phyloP scores from a whole-genome alignment of 2,113 vertebrate species.

The Lampris megalopsis region DNA sequence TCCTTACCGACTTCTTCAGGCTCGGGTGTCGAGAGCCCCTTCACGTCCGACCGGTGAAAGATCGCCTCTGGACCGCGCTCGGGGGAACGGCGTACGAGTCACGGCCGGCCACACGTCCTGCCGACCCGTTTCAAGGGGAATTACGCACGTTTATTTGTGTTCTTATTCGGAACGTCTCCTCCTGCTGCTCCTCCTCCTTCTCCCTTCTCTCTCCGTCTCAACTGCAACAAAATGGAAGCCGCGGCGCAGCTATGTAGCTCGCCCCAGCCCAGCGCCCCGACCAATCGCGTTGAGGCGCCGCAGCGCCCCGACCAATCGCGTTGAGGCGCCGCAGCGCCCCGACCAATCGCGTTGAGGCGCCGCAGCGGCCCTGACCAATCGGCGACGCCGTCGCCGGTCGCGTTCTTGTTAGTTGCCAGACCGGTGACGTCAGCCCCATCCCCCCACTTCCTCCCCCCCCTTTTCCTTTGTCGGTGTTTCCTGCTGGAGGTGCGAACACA shows the following conservation, averaged over 20 bases:
- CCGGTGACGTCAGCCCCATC: slow-evolving; percentile 68
- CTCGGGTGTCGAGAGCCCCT: slow-evolving; percentile 67
- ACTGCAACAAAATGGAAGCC: slow-evolving; percentile 85
- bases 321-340: not conserved
- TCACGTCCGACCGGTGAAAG: slow-evolving; percentile 36
- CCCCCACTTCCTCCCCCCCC: slow-evolving; percentile 24
- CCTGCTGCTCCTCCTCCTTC: slow-evolving; percentile 49
- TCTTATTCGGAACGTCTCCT: not conserved
- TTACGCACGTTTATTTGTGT: no score
- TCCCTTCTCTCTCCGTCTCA: slow-evolving; percentile 66
- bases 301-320: slow-evolving; percentile 66
- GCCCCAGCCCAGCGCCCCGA: not conserved
- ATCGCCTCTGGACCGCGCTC: slow-evolving; percentile 40
- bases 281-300: slow-evolving; percentile 68
- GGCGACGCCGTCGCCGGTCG: slow-evolving; percentile 9
- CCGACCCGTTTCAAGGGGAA: slow-evolving; percentile 28
- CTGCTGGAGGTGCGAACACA: slow-evolving; percentile 52
- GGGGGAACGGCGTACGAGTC: slow-evolving; percentile 44
- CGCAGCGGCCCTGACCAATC: slow-evolving; percentile 64
- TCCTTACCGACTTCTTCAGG: slow-evolving; percentile 84
- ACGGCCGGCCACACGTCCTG: slow-evolving; percentile 62
- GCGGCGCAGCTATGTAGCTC: slow-evolving; percentile 59
- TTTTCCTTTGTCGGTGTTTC: slow-evolving; percentile 70
- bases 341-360: slow-evolving; percentile 70
- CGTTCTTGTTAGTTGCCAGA: slow-evolving; percentile 77